Evolutionary conservation across 64 coral and sea anemone genomes (phyloP).

Genomic region (Stylophora pistillata): DNA sequence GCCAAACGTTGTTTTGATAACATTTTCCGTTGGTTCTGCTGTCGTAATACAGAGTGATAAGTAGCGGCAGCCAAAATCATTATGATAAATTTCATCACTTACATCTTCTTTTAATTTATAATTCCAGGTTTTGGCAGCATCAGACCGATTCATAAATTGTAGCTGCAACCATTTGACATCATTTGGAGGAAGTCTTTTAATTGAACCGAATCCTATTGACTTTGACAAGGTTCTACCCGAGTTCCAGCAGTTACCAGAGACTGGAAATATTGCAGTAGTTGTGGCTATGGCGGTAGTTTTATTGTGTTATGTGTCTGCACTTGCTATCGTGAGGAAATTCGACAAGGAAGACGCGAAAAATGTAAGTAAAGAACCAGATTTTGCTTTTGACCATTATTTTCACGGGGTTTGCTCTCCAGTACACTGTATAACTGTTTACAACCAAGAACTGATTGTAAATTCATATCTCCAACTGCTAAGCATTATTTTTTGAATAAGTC

Average conservation of each 20-base stretch:
- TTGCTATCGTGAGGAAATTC: conserved; percentile 21
- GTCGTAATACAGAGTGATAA: too few relatives aligned
- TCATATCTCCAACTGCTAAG: too few relatives aligned
- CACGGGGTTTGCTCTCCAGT: too few relatives aligned
- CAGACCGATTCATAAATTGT: conserved; percentile 12
- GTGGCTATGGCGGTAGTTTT: conserved; percentile 32
- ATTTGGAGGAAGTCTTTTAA: conserved; percentile 52
- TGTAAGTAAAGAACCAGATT: conserved; percentile 15
- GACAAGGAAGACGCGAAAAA: conserved; percentile 37
- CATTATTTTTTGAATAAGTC: too few relatives aligned
- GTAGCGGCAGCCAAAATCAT: too few relatives aligned
- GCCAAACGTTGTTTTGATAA: too few relatives aligned
- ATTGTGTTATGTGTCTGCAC: conserved; percentile 13
- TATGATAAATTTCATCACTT: too few relatives aligned
- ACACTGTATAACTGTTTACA: too few relatives aligned
- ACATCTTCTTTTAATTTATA: background rate
- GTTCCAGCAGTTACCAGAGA: conserved; percentile 13
- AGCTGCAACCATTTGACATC: conserved; percentile 55
- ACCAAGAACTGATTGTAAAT: too few relatives aligned
- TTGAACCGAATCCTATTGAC: conserved; percentile 52
- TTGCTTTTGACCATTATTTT: too few relatives aligned
- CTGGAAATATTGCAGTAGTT: conserved; percentile 52
- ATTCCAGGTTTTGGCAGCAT: background rate
- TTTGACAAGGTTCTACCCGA: conserved; percentile 51
- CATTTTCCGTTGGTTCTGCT: too few relatives aligned